Evolutionary conservation across 2,113 vertebrate species (phyloP).

Genomic region (Labrus mixtus): DNA sequence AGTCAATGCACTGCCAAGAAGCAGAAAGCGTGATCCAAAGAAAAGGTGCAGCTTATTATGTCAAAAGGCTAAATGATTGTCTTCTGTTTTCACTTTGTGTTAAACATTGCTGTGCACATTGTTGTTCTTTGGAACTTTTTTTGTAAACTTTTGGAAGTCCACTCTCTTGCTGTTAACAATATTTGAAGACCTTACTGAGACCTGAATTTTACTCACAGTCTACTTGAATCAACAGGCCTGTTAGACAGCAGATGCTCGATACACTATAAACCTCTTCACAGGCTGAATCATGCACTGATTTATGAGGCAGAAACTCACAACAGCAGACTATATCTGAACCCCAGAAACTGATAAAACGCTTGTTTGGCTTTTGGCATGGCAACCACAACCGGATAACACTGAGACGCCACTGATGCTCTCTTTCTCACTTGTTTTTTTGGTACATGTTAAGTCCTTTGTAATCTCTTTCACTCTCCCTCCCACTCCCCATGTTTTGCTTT

Average conservation of each 20-base stretch:
- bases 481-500: constrained; percentile 42
- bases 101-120: not conserved
- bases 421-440: not conserved
- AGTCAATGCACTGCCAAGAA: constrained; percentile 19
- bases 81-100: constrained; percentile 22
- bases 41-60: constrained; percentile 10
- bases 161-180: not conserved
- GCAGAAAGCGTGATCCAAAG: constrained; percentile 21
- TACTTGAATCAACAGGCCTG: constrained; percentile 4
- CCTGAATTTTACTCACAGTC: constrained; percentile 16
- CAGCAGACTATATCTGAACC: constrained; percentile 57
- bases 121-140: not conserved
- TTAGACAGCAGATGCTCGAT: constrained; percentile 38
- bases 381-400: constrained; percentile 35
- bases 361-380: constrained; percentile 60
- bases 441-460: constrained; percentile 7
- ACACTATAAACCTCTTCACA: constrained; percentile 11
- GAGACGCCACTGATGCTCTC: constrained; percentile 16
- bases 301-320: constrained; percentile 51
- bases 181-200: constrained; percentile 14
- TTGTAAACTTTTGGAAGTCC: constrained; percentile 2
- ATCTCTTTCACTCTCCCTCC: constrained; percentile 26
- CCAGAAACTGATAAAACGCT: constrained; percentile 60
- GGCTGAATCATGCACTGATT: constrained; percentile 46
- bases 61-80: constrained; percentile 20